These are phyloP conservation scores for Operophtera brumata DNA, from an alignment of 2,888 invertebrate genomes.

Conservation along the genomic window DNA sequence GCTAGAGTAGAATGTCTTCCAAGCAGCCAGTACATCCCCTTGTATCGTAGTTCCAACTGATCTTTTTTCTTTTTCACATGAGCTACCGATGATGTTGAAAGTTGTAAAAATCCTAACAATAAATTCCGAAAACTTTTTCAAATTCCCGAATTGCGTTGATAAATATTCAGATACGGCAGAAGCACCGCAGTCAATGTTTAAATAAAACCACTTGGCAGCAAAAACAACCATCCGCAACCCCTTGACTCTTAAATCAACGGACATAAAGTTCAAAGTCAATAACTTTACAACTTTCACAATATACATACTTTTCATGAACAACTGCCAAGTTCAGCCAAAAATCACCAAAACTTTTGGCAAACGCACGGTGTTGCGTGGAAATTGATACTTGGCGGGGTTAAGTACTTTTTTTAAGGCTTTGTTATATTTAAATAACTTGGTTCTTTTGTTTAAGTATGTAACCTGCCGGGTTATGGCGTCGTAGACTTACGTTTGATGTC, in stretches of 20 bases:
- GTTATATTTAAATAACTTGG: constrained; percentile 2
- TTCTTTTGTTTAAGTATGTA: neutral
- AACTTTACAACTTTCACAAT: neutral
- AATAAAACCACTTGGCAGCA: constrained; percentile 9
- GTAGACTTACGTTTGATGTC: too few relatives aligned
- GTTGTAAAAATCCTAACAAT: neutral
- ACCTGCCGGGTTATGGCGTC: too few relatives aligned
- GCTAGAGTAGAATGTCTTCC: too few relatives aligned
- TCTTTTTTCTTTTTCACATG: too few relatives aligned
- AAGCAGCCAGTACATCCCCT: too few relatives aligned
- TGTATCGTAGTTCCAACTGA: too few relatives aligned
- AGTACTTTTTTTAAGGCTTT: constrained; percentile 13
- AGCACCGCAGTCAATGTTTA: neutral
- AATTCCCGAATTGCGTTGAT: neutral
- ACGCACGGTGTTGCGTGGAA: constrained; percentile 1
- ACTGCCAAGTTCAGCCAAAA: constrained; percentile 13
- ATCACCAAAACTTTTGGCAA: constrained; percentile 17
- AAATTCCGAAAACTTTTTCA: neutral
- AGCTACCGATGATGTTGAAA: too few relatives aligned
- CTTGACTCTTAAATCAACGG: neutral
- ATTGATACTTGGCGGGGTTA: constrained; percentile 16
- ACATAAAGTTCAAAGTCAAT: constrained; percentile 11
- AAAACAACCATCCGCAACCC: neutral
- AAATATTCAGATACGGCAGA: neutral
- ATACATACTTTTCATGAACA: constrained; percentile 7